A percentile compares a stretch with the other conserved stretches of the same genome.
Evolutionary conservation across 2,888 invertebrate genomes (phyloP).

Genomic region (Dynastes grantii): DNA sequence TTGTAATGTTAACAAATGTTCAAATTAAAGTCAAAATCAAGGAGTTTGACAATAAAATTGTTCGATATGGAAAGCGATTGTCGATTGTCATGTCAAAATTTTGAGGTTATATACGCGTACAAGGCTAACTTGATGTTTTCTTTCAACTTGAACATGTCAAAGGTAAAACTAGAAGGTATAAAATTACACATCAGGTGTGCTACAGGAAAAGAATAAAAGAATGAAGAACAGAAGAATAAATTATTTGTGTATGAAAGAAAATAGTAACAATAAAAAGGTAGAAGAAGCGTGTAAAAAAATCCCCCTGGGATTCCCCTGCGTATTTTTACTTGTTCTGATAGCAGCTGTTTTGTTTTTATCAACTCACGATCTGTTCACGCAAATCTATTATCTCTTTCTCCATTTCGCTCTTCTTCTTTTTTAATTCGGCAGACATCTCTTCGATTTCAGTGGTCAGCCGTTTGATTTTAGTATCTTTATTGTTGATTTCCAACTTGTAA

Average conservation of each 20-base stretch:
- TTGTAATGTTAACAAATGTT: neutral
- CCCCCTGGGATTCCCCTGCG: neutral
- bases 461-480: constrained; percentile 82
- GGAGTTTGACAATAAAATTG: too few species aligned
- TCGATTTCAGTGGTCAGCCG: constrained; percentile 83
- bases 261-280: neutral
- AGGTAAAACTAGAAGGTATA: neutral
- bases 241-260: neutral
- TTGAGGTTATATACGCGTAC: neutral
- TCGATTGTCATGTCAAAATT: too few species aligned
- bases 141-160: neutral
- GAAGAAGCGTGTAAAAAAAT: neutral
- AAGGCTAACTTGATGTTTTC: neutral
- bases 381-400: constrained; percentile 74
- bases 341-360: constrained; percentile 6
- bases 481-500: constrained; percentile 77
- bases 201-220: neutral
- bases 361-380: constrained; percentile 75
- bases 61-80: too few species aligned
- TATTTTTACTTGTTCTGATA: too few species aligned
- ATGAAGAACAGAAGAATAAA: neutral
- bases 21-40: neutral
- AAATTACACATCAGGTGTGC: constrained; percentile 3
- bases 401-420: constrained; percentile 70
- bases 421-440: constrained; percentile 79